These are phyloP conservation scores for Monochamus saltuarius DNA, from an alignment of 1,140 invertebrate genomes.

Conservation along the genomic window DNA sequence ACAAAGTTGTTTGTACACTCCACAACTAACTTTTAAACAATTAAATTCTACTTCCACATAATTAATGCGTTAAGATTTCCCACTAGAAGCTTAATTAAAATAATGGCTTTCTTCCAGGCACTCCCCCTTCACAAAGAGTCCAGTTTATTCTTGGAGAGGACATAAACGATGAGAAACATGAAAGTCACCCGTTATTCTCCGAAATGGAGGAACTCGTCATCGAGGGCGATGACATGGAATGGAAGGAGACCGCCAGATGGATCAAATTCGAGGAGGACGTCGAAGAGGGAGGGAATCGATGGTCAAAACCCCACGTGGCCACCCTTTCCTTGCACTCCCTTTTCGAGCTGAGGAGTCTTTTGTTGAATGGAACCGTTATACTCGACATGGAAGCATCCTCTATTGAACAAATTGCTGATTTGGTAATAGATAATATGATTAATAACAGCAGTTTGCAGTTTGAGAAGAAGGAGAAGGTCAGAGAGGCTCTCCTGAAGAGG, in stretches of 20 bases:
- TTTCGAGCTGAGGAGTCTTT: constrained; percentile 82
- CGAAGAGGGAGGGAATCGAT: constrained; percentile 87
- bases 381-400: constrained; percentile 85
- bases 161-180: constrained; percentile 78
- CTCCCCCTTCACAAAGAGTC: constrained; percentile 85
- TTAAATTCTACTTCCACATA: too few species aligned
- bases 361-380: constrained; percentile 88
- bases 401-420: constrained; percentile 86
- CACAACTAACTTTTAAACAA: too few species aligned
- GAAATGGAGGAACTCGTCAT: constrained; percentile 92
- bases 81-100: too few species aligned
- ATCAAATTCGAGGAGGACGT: constrained; percentile 96
- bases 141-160: constrained; percentile 96
- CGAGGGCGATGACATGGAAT: constrained; percentile 87
- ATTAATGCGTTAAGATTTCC: too few species aligned
- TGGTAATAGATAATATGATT: constrained; percentile 90
- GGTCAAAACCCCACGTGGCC: constrained; percentile 94
- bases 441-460: constrained; percentile 73
- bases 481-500: constrained; percentile 83
- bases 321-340: constrained; percentile 88
- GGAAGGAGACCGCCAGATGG: constrained; percentile 97
- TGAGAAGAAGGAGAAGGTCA: constrained; percentile 77
- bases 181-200: constrained; percentile 87
- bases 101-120: constrained; percentile 60
- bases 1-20: too few species aligned